A percentile compares a stretch with the other conserved stretches of the same genome.
phyloP scores from a whole-genome alignment of 2,113 vertebrate species.

The Alosa alosa region DNA sequence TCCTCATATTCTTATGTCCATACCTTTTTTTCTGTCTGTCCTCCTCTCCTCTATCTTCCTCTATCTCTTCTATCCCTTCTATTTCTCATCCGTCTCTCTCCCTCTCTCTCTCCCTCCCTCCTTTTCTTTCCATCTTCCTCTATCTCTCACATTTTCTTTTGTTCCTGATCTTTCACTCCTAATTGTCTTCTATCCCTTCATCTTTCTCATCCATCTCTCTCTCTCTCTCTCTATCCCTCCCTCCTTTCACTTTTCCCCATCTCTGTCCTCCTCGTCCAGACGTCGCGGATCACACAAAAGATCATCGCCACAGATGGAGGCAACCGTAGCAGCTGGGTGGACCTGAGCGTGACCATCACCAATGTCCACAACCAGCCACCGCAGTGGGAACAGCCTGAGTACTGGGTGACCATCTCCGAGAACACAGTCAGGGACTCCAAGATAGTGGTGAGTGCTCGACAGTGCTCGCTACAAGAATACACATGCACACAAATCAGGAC shows the following conservation, averaged over 20 bases:
- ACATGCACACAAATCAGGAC: too few species aligned
- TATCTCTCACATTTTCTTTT: background rate
- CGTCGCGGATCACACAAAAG: constrained; percentile 67
- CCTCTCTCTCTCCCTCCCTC: background rate
- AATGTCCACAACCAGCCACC: constrained; percentile 82
- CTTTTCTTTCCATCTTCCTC: background rate
- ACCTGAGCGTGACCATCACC: constrained; percentile 80
- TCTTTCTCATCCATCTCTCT: constrained; percentile 12
- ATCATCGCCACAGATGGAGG: constrained; percentile 83
- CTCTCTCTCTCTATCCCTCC: background rate
- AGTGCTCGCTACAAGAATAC: constrained; percentile 31
- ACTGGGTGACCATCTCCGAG: constrained; percentile 82
- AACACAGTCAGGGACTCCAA: constrained; percentile 77
- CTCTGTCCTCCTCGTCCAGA: constrained; percentile 52
- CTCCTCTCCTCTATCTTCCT: constrained; percentile 15
- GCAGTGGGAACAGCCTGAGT: constrained; percentile 76
- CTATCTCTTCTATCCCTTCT: background rate
- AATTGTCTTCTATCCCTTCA: background rate
- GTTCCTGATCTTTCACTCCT: background rate
- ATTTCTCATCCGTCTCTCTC: background rate
- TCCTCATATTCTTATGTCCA: background rate
- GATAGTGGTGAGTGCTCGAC: constrained; percentile 75
- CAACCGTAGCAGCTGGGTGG: constrained; percentile 80
- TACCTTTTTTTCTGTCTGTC: background rate
- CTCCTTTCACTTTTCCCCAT: background rate